Evolutionary conservation across 2,797 vertebrate species (phyloP).

Genomic region (Pangasius mekongensis): DNA sequence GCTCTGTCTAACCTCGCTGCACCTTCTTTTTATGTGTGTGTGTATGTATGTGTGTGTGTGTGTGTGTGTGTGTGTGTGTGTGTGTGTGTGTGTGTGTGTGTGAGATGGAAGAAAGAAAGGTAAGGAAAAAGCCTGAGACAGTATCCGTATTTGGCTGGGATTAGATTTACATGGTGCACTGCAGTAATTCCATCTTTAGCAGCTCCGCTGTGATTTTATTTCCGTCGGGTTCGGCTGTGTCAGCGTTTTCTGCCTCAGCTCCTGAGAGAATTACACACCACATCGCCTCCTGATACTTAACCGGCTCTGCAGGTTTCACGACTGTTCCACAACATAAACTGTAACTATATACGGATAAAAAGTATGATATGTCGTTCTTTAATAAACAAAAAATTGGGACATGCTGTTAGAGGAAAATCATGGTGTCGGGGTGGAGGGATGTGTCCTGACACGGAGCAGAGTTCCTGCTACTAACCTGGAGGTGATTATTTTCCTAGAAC

Average conservation of each 20-base stretch:
- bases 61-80: neutral
- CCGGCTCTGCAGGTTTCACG: neutral
- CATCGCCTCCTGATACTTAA: neutral
- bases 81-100: neutral
- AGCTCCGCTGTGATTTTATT: slow-evolving; percentile 18
- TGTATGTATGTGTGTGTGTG: neutral
- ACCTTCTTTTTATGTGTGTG: neutral
- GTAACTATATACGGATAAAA: neutral
- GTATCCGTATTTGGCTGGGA: neutral
- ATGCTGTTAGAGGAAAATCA: too few relatives aligned
- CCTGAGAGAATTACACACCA: slow-evolving; percentile 1
- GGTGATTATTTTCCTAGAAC: too few relatives aligned
- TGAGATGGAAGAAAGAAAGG: neutral
- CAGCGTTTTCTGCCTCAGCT: neutral
- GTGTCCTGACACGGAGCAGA: too few relatives aligned
- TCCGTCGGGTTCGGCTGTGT: neutral
- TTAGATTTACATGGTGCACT: slow-evolving; percentile 13
- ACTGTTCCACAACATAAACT: neutral
- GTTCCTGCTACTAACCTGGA: too few relatives aligned
- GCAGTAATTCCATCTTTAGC: slow-evolving; percentile 26
- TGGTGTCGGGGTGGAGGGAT: too few relatives aligned
- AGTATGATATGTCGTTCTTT: neutral
- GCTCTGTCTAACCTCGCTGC: neutral
- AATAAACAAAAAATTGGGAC: neutral
- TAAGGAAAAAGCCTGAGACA: neutral